Evolutionary conservation across 2,113 vertebrate genomes (phyloP), one percentile per base, ranked within the genome.

Genomic region (Silurus glanis): DNA sequence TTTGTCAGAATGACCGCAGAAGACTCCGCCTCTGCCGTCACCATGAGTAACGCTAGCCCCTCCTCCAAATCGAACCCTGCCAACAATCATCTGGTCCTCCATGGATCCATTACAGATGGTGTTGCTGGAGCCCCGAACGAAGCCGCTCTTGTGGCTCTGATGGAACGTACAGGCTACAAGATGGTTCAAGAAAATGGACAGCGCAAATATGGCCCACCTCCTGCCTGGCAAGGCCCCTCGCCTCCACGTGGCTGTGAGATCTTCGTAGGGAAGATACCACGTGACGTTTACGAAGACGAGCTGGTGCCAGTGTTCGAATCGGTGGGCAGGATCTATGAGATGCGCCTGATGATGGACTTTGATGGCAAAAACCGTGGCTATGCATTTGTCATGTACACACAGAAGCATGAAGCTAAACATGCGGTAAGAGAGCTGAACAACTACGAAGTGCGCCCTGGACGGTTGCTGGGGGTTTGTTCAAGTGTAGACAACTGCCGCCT

Each of bases 301-400:
- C 93, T 99, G 0, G 98, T 99, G 61, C 98, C 98, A 0, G 97
- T 98, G 84, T 99, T 99, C 0, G 98, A 99, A 93, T 89, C 95
- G 0, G 96, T 97, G 0, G 98, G 98, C 8, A 96, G 96, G 85
- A 98, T 99, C 94, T 99, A 99, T 0, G 98, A 99, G 94, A 97
- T 99, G 97, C 97, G 98, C 17, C 92, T 99, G 84, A 99, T 99
- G 98, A 99, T 99, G 98, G 98, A 99, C 93, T 99, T 99, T 10
- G 98, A 99, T 0, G 98, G 98, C 67, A 99, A 99, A 93, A 99
- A 99, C 93, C 95, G 98, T 0, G 98, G 98, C 67, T 99, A 99
- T 0, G 98, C 98, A 53, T 99, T 99, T 0, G 97, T 99, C 81
- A 99, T 97, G 96, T 99, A 98, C 94, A 97, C 97, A 0, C 96